Conservation (phyloP, 1,140 invertebrate genomes). For the Eumaeus atala region DNA sequence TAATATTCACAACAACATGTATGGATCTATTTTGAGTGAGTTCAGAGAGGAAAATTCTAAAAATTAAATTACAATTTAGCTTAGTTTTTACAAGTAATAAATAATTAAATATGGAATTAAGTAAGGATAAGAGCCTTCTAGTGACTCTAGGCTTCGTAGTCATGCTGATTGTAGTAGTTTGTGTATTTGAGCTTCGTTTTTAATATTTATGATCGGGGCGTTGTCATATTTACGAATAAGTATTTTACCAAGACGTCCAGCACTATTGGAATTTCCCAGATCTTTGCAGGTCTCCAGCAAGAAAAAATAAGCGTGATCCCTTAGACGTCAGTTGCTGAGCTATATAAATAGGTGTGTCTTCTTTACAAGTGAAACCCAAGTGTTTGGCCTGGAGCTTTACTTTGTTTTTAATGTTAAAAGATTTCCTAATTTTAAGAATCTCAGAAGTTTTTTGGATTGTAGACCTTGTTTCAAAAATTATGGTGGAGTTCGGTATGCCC, state of each 20-base stretch:
- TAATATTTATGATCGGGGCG: conserved; percentile 9
- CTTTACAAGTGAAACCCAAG: neutral
- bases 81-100: conserved; percentile 11
- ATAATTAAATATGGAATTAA: too few species aligned
- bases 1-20: neutral
- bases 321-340: conserved; percentile 9
- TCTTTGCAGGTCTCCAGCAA: conserved; percentile 8
- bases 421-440: conserved; percentile 7
- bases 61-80: neutral
- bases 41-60: neutral
- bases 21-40: too few species aligned
- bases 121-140: too few species aligned
- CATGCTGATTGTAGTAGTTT: too few species aligned
- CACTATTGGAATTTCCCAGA: conserved; percentile 3
- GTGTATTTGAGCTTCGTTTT: too few species aligned
- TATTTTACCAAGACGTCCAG: conserved; percentile 8
- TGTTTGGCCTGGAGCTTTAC: conserved; percentile 11
- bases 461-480: conserved; percentile 10
- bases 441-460: conserved; percentile 12
- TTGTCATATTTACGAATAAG: conserved; percentile 9
- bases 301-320: conserved; percentile 9
- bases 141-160: too few species aligned
- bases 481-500: neutral
- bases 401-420: conserved; percentile 11
- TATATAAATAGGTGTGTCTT: conserved; percentile 12